Evolutionary conservation across 1,140 invertebrate genomes (phyloP).

Genomic region (Microplitis mediator): DNA sequence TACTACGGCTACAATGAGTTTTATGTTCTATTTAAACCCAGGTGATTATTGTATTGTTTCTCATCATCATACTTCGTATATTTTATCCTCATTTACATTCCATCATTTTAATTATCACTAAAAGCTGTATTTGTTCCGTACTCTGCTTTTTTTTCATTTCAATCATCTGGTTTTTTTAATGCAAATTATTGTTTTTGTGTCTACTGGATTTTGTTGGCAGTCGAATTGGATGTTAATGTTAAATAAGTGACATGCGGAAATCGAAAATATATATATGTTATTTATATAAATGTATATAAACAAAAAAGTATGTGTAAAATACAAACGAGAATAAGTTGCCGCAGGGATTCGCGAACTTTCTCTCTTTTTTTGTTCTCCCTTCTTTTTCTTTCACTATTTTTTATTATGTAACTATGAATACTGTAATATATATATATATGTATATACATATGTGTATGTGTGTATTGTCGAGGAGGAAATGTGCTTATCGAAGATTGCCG

Average conservation of each 20-base stretch:
- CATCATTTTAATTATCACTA: too few relatives aligned
- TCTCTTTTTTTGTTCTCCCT: background rate
- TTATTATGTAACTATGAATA: too few relatives aligned
- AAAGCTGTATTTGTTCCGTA: background rate
- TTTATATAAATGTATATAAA: background rate
- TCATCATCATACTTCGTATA: background rate
- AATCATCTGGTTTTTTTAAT: too few relatives aligned
- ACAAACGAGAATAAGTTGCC: slow-evolving; percentile 17
- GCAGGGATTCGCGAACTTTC: slow-evolving; percentile 21
- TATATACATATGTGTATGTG: background rate
- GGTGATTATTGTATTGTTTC: background rate
- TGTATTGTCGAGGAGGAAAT: slow-evolving; percentile 23
- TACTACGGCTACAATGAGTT: background rate
- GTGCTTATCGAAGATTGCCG: slow-evolving; percentile 30
- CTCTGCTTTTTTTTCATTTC: too few relatives aligned
- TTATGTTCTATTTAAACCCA: background rate
- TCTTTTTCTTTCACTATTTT: background rate
- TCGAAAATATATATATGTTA: background rate
- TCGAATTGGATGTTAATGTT: too few relatives aligned
- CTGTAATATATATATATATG: too few relatives aligned
- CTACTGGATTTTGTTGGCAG: too few relatives aligned
- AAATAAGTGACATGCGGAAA: background rate
- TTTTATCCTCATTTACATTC: too few relatives aligned
- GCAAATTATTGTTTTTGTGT: too few relatives aligned
- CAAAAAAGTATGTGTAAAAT: slow-evolving; percentile 1